These are phyloP conservation scores for Notodonta ziczac DNA, from an alignment of 2,888 invertebrate genomes.

Conservation along the genomic window DNA sequence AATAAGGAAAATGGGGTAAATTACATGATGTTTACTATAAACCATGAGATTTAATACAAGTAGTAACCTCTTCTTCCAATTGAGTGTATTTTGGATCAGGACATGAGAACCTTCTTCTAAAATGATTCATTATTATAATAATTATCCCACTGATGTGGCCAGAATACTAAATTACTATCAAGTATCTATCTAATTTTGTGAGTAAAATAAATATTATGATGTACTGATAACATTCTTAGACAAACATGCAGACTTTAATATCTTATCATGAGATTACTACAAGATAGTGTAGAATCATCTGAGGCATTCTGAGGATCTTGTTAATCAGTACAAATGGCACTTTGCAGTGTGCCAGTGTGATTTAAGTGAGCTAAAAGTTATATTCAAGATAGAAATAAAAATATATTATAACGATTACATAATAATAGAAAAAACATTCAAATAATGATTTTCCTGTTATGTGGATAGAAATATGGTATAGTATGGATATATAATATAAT, in stretches of 20 bases:
- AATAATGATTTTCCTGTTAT: too few species aligned
- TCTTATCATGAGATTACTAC: slow-evolving; percentile 64
- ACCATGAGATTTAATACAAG: not conserved
- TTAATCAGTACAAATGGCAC: slow-evolving; percentile 43
- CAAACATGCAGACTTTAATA: slow-evolving; percentile 43
- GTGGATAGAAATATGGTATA: too few species aligned
- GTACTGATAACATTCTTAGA: slow-evolving; percentile 41
- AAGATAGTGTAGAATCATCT: slow-evolving; percentile 45
- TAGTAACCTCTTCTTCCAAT: slow-evolving; percentile 52
- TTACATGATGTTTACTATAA: slow-evolving; percentile 10
- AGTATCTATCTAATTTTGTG: slow-evolving; percentile 1
- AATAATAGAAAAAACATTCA: too few species aligned
- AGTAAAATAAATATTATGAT: slow-evolving; percentile 54
- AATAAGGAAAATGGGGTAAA: slow-evolving; percentile 18
- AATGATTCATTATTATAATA: slow-evolving; percentile 45
- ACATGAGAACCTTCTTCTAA: slow-evolving; percentile 52
- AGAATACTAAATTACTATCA: slow-evolving; percentile 35
- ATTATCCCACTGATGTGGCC: slow-evolving; percentile 28
- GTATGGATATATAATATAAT: too few species aligned
- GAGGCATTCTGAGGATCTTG: slow-evolving; percentile 39
- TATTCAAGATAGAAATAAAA: slow-evolving; percentile 2
- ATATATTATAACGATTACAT: too few species aligned
- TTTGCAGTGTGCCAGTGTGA: slow-evolving; percentile 16
- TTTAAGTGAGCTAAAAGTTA: not conserved
- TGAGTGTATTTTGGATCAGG: slow-evolving; percentile 58